Conservation (phyloP, 2,113 vertebrate genomes). For the Anolis carolinensis region DNA sequence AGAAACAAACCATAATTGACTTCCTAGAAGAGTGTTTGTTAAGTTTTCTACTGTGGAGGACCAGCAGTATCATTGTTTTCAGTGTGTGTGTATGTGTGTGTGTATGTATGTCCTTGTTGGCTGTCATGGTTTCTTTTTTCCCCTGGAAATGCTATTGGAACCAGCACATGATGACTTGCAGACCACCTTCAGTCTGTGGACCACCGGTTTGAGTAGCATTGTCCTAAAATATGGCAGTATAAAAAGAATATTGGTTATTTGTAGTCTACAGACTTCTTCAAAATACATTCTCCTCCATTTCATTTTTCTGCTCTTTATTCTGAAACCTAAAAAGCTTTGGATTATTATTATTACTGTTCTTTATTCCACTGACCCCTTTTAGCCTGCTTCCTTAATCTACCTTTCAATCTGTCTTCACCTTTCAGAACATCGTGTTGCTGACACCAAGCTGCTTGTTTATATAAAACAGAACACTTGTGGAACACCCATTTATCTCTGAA, state of each 20-base stretch:
- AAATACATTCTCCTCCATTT: background rate
- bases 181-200: too few species aligned
- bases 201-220: too few species aligned
- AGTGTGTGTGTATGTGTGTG: too few species aligned
- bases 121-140: too few species aligned
- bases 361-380: background rate
- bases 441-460: background rate
- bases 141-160: too few species aligned
- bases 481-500: constrained; percentile 9
- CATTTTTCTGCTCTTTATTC: background rate
- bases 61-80: too few species aligned
- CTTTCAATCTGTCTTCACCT: background rate
- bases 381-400: background rate
- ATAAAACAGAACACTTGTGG: constrained; percentile 11
- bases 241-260: background rate
- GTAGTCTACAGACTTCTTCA: background rate
- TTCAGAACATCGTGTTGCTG: constrained; percentile 12
- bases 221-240: background rate
- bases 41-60: too few species aligned
- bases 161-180: too few species aligned
- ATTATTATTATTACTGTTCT: background rate
- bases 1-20: too few species aligned
- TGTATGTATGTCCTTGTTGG: too few species aligned
- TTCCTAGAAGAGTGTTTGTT: too few species aligned
- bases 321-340: background rate